Percentiles rank a stretch among this genome's conserved stretches.
Conservation (phyloP, 2,888 invertebrate genomes). For the Philonicus albiceps region DNA sequence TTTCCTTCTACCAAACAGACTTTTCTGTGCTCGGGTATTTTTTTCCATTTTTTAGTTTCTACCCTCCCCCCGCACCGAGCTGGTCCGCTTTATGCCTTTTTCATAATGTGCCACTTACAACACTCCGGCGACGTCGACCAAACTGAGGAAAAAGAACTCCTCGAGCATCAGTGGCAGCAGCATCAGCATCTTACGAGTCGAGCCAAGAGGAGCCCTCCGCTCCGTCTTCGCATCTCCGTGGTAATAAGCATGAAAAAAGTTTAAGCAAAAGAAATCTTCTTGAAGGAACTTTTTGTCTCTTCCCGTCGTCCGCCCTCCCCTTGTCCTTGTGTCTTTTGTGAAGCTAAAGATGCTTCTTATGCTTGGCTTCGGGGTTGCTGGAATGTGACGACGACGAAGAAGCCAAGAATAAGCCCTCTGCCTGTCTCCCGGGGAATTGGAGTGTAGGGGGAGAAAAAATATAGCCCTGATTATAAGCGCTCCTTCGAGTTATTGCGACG, state of each 20-base stretch:
- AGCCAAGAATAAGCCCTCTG: neutral
- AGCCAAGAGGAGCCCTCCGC: neutral
- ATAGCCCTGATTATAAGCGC: constrained; percentile 5
- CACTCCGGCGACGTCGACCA: neutral
- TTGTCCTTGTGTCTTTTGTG: neutral
- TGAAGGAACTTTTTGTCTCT: neutral
- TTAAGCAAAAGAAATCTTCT: constrained; percentile 15
- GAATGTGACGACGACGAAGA: neutral
- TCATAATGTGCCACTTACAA: constrained; percentile 33
- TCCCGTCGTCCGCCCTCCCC: neutral
- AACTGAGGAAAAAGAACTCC: neutral
- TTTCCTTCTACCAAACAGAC: neutral
- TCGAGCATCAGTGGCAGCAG: neutral
- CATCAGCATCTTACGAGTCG: neutral
- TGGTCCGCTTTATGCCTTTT: constrained; percentile 21
- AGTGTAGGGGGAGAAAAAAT: neutral
- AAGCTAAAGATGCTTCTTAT: neutral
- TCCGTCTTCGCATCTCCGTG: neutral
- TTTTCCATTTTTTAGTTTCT: neutral
- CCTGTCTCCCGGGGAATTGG: neutral
- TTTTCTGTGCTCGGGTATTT: constrained; percentile 5
- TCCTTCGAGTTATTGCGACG: constrained; percentile 25
- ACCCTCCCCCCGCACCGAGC: neutral
- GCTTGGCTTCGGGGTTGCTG: neutral
- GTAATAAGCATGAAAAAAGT: constrained; percentile 28